Percentiles rank a stretch among this genome's conserved stretches.
These are phyloP conservation scores for Ptychodera flava DNA, from an alignment of 35 echinoderm and acorn worm species.

Conservation along the genomic window DNA sequence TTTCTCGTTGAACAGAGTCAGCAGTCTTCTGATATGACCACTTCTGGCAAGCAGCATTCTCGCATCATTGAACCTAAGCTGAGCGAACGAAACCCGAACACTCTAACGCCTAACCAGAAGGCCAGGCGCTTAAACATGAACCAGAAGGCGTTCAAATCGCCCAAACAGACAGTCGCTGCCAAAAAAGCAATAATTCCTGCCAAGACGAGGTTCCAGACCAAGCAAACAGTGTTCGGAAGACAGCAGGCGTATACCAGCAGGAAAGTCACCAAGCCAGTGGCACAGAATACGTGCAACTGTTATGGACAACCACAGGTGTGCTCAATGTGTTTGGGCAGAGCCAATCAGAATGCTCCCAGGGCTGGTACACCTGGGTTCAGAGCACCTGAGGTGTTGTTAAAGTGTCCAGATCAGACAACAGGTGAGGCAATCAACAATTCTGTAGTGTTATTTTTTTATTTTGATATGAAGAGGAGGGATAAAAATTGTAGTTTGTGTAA, in stretches of 20 bases:
- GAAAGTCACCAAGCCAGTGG: not conserved
- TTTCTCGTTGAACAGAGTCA: too few relatives aligned
- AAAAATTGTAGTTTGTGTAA: too few relatives aligned
- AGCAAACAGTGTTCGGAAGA: not conserved
- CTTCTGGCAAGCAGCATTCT: too few relatives aligned
- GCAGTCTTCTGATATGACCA: too few relatives aligned
- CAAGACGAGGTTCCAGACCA: not conserved
- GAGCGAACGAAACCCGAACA: not conserved
- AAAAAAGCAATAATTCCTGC: not conserved
- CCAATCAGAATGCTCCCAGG: slow-evolving; percentile 68
- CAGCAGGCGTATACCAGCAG: not conserved
- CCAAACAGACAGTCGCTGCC: not conserved
- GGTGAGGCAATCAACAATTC: slow-evolving; percentile 61
- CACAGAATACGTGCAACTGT: slow-evolving; percentile 43
- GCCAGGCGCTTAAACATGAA: too few relatives aligned
- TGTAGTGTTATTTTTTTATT: too few relatives aligned
- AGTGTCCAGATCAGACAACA: slow-evolving; percentile 84
- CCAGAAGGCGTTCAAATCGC: not conserved
- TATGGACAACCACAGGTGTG: slow-evolving; percentile 75
- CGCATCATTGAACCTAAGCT: too few relatives aligned
- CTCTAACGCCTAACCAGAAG: not conserved
- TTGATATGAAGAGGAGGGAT: too few relatives aligned
- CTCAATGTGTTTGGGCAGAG: slow-evolving; percentile 44
- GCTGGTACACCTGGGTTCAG: slow-evolving; percentile 95
- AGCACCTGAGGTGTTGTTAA: slow-evolving; percentile 87